Evolutionary conservation across 2,797 vertebrate genomes (phyloP), one percentile per base, ranked within the genome.

Genomic region (Coregonus ussuriensis): DNA sequence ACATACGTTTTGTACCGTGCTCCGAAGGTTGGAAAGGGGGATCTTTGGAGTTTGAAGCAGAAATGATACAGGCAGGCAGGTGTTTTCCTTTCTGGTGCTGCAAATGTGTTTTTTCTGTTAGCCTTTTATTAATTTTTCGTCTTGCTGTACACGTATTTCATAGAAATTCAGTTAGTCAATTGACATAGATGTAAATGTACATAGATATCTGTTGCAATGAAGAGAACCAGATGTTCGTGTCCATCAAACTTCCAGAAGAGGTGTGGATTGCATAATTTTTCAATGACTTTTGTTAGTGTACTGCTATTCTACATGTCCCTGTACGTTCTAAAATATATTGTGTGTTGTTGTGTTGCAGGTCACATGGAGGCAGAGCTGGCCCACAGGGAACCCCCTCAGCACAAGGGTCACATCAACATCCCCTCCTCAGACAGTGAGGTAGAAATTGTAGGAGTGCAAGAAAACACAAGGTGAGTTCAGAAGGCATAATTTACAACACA

Each of bases 361-460:
- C 91, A 88, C 77, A 89, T 93, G 93, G 95, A 97, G 90, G 90
- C 94, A 81, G 93, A 92, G 81, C 94, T 95, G 83, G 92, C 95
- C 85, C 89, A 91, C 87, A 93, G 93, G 89, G 95, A 95, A 82
- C 91, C 89, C 74, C 88, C 89, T 77, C 94, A 95, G 62, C 91
- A 91, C 89, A 97, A 95, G 86, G 95, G 95, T 90, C 95, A 96
- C 95, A 97, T 97, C 88, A 94, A 94, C 78, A 93, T 97, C 62
- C 92, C 95, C 31, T 98, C 98, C 83, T 97, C 97, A 0, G 98
- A 98, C 87, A 99, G 97, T 0, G 98, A 99, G 92, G 97, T 99
- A 88, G 97, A 99, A 90, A 98, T 99, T 79, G 96, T 99, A 63
- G 98, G 96, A 52, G 96, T 99, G 89, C 97, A 98, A 83, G 96